phyloP scores from a whole-genome alignment of 2,888 invertebrate genomes.

The Chloroclysta siterata region DNA sequence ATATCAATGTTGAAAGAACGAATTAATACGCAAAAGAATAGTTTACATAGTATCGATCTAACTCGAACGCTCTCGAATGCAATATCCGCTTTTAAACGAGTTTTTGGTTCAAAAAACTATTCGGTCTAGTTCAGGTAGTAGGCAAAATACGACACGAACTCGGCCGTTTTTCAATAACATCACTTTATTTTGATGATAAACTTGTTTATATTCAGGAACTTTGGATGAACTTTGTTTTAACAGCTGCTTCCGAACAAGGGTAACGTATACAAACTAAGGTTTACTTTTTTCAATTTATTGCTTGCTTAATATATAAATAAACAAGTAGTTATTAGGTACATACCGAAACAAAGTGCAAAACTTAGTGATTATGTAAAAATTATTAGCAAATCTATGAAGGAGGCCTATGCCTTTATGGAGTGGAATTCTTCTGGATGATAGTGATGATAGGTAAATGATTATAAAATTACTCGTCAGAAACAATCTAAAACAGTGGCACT shows the following conservation, averaged over 20 bases:
- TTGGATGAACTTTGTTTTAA: slow-evolving; percentile 16
- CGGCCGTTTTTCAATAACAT: slow-evolving; percentile 41
- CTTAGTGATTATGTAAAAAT: no score
- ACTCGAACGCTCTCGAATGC: slow-evolving; percentile 77
- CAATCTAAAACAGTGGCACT: background rate
- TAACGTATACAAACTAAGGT: background rate
- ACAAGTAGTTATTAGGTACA: no score
- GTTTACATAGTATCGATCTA: slow-evolving; percentile 74
- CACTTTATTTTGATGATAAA: slow-evolving; percentile 31
- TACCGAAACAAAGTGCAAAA: background rate
- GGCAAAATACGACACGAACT: slow-evolving; percentile 51
- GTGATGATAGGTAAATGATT: background rate
- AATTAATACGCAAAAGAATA: slow-evolving; percentile 64
- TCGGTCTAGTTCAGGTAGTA: slow-evolving; percentile 64
- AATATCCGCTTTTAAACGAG: slow-evolving; percentile 84
- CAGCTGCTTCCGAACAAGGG: slow-evolving; percentile 20
- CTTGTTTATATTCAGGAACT: slow-evolving; percentile 29
- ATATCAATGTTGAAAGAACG: slow-evolving; percentile 37
- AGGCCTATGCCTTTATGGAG: no score
- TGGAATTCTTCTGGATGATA: no score
- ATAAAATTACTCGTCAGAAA: background rate
- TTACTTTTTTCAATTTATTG: background rate
- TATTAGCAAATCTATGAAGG: no score
- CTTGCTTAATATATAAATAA: no score
- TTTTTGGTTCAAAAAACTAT: slow-evolving; percentile 82